Evolutionary conservation across 2,113 vertebrate species (phyloP).

Genomic region (Saccopteryx bilineata): DNA sequence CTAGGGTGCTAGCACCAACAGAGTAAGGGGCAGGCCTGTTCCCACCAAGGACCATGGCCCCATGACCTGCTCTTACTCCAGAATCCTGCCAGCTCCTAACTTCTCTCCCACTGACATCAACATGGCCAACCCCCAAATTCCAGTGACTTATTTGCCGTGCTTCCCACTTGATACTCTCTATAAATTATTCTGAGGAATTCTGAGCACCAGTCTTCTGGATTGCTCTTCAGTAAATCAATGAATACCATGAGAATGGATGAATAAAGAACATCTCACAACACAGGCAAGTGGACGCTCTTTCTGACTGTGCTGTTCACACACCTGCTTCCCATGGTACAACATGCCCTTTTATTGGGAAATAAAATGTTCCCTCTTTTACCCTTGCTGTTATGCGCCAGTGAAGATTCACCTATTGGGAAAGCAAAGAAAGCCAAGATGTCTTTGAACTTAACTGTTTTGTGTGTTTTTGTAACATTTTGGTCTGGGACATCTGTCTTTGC

Average conservation of each 20-base stretch:
- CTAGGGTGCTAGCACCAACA: rapidly evolving
- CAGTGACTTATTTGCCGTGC: neutral
- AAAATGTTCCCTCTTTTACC: neutral
- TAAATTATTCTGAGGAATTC: slow-evolving; percentile 26
- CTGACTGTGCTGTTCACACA: neutral
- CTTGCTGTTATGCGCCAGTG: neutral
- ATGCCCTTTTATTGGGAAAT: neutral
- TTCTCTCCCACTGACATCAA: neutral
- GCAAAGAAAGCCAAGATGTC: slow-evolving; percentile 7
- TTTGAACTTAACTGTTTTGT: slow-evolving; percentile 58
- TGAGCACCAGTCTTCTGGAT: slow-evolving; percentile 12
- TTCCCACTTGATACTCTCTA: slow-evolving; percentile 27
- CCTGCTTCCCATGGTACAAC: neutral
- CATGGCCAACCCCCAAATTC: neutral
- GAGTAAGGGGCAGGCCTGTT: neutral
- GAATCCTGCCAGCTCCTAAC: neutral
- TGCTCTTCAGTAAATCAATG: slow-evolving; percentile 37
- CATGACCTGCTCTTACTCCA: rapidly evolving
- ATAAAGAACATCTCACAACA: rapidly evolving
- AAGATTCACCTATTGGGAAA: slow-evolving; percentile 38
- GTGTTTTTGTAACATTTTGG: slow-evolving; percentile 62
- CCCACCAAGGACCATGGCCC: rapidly evolving
- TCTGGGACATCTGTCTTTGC: slow-evolving; percentile 75
- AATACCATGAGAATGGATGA: neutral
- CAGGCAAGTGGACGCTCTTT: rapidly evolving